Conservation (phyloP, 1,140 invertebrate genomes). For the Bactericera cockerelli region DNA sequence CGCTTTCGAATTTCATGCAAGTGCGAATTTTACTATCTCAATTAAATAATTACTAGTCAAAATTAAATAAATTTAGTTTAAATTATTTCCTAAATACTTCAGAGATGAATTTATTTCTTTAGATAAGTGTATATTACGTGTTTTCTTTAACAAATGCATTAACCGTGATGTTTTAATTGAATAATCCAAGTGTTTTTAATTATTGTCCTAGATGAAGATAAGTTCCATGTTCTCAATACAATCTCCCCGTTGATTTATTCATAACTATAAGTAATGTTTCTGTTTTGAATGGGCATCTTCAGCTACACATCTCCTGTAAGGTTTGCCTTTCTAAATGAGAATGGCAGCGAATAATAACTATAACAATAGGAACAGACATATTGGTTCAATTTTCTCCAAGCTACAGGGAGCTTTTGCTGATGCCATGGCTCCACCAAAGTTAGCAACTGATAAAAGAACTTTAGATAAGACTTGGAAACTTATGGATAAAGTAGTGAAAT, state of each 20-base stretch:
- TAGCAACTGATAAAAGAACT: slow-evolving; percentile 86
- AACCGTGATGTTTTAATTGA: too few species aligned
- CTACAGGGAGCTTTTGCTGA: slow-evolving; percentile 73
- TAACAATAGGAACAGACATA: slow-evolving; percentile 29
- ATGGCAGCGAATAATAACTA: slow-evolving; percentile 4
- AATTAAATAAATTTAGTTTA: background rate
- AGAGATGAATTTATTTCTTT: too few species aligned
- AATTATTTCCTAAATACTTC: background rate
- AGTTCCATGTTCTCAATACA: too few species aligned
- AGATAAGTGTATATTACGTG: too few species aligned
- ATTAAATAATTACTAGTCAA: background rate
- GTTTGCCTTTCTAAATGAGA: slow-evolving; percentile 5
- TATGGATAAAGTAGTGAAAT: slow-evolving; percentile 97
- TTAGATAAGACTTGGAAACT: slow-evolving; percentile 96
- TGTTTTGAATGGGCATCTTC: slow-evolving; percentile 15
- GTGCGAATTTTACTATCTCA: background rate
- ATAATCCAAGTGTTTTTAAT: too few species aligned
- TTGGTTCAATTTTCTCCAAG: slow-evolving; percentile 75
- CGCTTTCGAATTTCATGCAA: slow-evolving; percentile 1
- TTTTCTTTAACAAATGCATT: too few species aligned
- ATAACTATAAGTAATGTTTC: background rate
- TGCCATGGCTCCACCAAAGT: slow-evolving; percentile 67
- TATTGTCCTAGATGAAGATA: too few species aligned
- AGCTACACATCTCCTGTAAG: background rate
- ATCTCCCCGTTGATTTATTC: too few species aligned